Evolutionary conservation across 2,113 vertebrate species (phyloP), one percentile per base, ranked within the genome.

Genomic region (Campylomormyrus numenius): DNA sequence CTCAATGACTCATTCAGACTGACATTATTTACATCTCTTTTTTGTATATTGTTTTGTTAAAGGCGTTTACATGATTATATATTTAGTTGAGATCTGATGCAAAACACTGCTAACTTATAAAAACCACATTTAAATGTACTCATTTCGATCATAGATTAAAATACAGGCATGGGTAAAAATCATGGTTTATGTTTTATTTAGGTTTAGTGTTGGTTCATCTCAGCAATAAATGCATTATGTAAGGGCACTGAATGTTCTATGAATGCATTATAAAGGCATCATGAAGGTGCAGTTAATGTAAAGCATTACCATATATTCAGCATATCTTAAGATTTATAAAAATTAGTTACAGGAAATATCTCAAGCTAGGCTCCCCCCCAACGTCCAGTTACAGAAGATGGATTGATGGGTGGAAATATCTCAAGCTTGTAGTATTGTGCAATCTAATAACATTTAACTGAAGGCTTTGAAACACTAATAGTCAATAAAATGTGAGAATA

Each of bases 31-130:
- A 85, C 92, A 89, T 93, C 7, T 88, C 92, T 93, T 93, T 93
- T 80, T 53, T 74, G 31, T 91, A 86, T 49, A 50, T 15, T 86
- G 88, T 93, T 85, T 92, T 80, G 88, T 89, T 52, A 89, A 91
- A 92, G 92, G 92, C 90, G 91, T 94, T 94, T 95, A 93, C 94
- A 93, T 93, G 88, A 92, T 94, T 95, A 93, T 95, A 94, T 94
- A 95, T 94, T 94, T 91, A 94, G 90, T 93, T 92, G 94, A 91
- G 93, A 93, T 90, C 91, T 90, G 58, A 90, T 91, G 50, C 42
- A 83, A 35, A 45, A 58, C 87, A 88, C 6, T 24, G 5, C 15
- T 53, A 13, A 53, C 13, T 27, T 48, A 35, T 17, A 31, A 87
- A 87, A 42, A 21, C 84, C 24, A 48, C 35, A 15, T 48, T 45